Base-by-base conservation (phyloP, 2,888 invertebrate genomes). In the Cordilura impudica region DNA sequence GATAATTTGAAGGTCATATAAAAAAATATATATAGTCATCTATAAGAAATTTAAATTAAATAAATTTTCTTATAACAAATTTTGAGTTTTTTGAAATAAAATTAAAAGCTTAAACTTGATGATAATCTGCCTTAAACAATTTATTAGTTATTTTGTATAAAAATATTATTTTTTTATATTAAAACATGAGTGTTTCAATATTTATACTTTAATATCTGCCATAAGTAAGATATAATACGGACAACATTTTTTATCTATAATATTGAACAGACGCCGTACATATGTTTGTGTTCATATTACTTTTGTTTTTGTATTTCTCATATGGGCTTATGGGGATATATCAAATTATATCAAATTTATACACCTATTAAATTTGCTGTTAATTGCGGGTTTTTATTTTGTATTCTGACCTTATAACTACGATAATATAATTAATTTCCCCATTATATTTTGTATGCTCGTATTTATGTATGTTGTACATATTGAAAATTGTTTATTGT, bases 11-110 rank as follows among this genome's bases (percentile, higher is more conserved):
- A 72, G 72, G 72, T 72, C 56, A 19, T 60, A 19, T 51, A 19
- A 56, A 29, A 63, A 29, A 82, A 82, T 83, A 84, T 85, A 87
- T 84, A 87, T 86, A 84, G 84, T 85, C 84, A 85, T 81, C 84
- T 84, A 83, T 82, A 83, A 83, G 81, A 35, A 12, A 2, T 35
- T 12, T 35, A 12, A 35, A 35, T 35, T 12, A 12, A 2, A 35
- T 35, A 4, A 12, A 12, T 35, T 35, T 35, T 35, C n/a, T 35
- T 35, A 12, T 12, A 0, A 8, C 31, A 31, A 31, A 26, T 31
- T 8, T n/a, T n/a, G n/a, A n/a, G n/a, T n/a, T n/a, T n/a, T n/a
- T n/a, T n/a, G n/a, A n/a, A n/a, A n/a, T n/a, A n/a, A n/a, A n/a
- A n/a, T n/a, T n/a, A n/a, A n/a, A n/a, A n/a, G n/a, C n/a, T n/a